Evolutionary conservation across 1,140 invertebrate genomes (phyloP).

Genomic region (Trichonephila clavipes): DNA sequence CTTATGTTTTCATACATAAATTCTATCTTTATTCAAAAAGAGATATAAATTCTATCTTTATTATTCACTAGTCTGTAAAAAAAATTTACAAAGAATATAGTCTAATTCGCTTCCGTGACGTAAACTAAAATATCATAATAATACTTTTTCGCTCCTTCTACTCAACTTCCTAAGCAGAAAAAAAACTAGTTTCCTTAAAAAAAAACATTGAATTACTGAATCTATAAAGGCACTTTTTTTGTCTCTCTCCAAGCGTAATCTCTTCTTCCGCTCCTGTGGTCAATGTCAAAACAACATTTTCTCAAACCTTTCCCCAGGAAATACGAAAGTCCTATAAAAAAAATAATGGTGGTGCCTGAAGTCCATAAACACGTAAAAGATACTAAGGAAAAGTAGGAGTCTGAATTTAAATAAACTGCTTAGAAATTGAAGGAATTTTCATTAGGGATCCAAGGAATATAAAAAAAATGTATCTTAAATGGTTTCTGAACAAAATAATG

Average conservation of each 20-base stretch:
- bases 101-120: too few relatives aligned
- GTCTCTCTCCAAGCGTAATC: background rate
- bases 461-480: background rate
- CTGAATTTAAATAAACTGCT: background rate
- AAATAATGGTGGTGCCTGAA: background rate
- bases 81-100: too few relatives aligned
- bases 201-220: background rate
- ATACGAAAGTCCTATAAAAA: background rate
- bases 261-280: background rate
- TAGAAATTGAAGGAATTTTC: background rate
- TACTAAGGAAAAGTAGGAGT: background rate
- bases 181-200: background rate
- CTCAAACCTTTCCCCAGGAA: background rate
- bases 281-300: background rate
- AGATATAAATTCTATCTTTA: too few relatives aligned
- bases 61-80: too few relatives aligned
- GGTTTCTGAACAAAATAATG: background rate
- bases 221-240: background rate
- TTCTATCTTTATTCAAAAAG: too few relatives aligned
- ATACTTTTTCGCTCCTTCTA: too few relatives aligned
- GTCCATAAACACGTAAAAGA: too few relatives aligned
- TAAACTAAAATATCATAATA: too few relatives aligned
- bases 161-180: background rate
- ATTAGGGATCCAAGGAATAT: background rate
- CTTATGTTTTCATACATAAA: too few relatives aligned